phyloP scores from a whole-genome alignment of 2,113 vertebrate species.

The Alethe castanea region DNA sequence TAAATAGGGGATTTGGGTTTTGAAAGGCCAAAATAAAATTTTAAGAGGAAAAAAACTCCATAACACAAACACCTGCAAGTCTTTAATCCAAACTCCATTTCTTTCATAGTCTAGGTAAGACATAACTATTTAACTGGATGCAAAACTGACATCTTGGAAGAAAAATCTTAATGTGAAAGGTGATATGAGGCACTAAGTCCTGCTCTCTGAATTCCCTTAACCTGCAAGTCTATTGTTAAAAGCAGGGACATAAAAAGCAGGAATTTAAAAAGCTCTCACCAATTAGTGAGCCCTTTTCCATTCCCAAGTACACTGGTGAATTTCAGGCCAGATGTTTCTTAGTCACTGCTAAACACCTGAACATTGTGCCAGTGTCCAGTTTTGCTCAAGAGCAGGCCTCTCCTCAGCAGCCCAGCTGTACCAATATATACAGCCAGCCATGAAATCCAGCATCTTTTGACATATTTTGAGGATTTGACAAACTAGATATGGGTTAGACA shows the following conservation, averaged over 20 bases:
- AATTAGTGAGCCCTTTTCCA: neutral
- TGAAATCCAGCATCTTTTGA: neutral
- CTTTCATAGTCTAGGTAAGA: neutral
- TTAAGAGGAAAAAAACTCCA: fast-evolving
- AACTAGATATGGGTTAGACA: neutral
- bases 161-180: neutral
- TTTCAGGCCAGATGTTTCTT: neutral
- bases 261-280: neutral
- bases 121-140: neutral
- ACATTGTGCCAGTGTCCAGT: neutral
- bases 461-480: neutral
- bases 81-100: neutral
- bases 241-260: neutral
- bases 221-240: neutral
- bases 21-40: neutral
- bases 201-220: neutral
- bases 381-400: neutral
- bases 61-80: neutral
- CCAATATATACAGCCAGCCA: neutral
- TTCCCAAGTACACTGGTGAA: fast-evolving
- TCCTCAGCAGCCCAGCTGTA: neutral
- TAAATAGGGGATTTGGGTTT: neutral
- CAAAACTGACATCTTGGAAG: neutral
- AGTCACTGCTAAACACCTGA: neutral
- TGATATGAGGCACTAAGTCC: neutral